A percentile compares a stretch with the other conserved stretches of the same genome.
These are phyloP conservation scores for Eilema griseolum DNA, from an alignment of 2,888 invertebrate genomes.

Conservation along the genomic window DNA sequence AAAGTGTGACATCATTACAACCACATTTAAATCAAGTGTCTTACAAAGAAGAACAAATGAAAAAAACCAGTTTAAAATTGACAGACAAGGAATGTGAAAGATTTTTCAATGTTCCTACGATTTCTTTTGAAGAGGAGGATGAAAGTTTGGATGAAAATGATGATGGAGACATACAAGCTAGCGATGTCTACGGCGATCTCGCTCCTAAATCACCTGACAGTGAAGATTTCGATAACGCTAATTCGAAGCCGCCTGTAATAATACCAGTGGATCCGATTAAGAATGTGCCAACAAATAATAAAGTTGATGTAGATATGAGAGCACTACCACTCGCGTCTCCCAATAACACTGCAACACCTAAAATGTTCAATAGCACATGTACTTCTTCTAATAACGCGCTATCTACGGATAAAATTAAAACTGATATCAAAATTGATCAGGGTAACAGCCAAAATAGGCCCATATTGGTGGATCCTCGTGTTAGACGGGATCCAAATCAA, in stretches of 20 bases:
- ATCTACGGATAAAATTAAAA: constrained; percentile 22
- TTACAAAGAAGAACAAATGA: constrained; percentile 61
- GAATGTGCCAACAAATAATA: constrained; percentile 48
- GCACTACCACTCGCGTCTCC: constrained; percentile 55
- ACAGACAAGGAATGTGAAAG: constrained; percentile 84
- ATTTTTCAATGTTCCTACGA: constrained; percentile 72
- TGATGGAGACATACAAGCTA: constrained; percentile 47
- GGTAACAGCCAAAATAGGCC: constrained; percentile 41
- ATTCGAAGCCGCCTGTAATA: constrained; percentile 68
- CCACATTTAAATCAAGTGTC: constrained; percentile 44
- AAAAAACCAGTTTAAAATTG: constrained; percentile 78
- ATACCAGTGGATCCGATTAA: constrained; percentile 78
- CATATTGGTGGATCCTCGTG: constrained; percentile 64
- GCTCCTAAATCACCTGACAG: constrained; percentile 79
- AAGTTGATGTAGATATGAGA: constrained; percentile 77
- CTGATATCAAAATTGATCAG: constrained; percentile 42
- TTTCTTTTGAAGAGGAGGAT: constrained; percentile 64
- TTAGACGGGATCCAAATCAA: constrained; percentile 63
- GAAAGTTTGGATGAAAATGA: constrained; percentile 70
- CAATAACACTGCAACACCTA: constrained; percentile 22
- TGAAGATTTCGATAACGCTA: constrained; percentile 58
- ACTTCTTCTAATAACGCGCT: constrained; percentile 15
- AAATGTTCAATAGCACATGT: constrained; percentile 16
- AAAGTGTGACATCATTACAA: constrained; percentile 52
- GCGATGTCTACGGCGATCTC: constrained; percentile 67